Percentiles rank a stretch among this genome's conserved stretches.
phyloP scores from a whole-genome alignment of 2,797 vertebrate species.

The Enteromius unitaeniatus region DNA sequence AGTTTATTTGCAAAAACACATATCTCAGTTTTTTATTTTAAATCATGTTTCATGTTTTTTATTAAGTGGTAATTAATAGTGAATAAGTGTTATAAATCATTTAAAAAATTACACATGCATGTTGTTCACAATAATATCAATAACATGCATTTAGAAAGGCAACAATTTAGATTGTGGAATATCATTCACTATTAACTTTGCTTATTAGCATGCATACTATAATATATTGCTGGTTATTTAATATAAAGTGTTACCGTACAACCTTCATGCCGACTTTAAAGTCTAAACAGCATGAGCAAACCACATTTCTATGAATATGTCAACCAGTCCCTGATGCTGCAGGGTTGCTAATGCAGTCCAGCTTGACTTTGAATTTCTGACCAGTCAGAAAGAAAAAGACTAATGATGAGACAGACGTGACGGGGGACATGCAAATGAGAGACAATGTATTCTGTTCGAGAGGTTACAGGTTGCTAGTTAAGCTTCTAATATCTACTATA shows the following conservation, averaged over 20 bases:
- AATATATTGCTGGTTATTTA: not conserved
- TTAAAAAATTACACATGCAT: not conserved
- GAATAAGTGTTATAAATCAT: not conserved
- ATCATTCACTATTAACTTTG: not conserved
- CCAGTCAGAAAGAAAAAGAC: constrained; percentile 8
- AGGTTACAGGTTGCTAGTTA: not conserved
- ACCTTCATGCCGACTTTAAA: not conserved
- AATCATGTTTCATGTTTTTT: too few relatives aligned
- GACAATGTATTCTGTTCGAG: not conserved
- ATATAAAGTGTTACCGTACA: not conserved
- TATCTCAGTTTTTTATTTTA: too few relatives aligned
- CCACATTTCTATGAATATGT: not conserved
- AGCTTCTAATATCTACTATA: not conserved
- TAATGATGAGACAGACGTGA: constrained; percentile 13
- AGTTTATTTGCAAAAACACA: too few relatives aligned
- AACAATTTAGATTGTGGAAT: not conserved
- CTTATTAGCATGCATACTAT: not conserved
- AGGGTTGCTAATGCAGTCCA: not conserved
- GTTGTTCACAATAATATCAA: not conserved
- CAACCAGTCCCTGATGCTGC: not conserved
- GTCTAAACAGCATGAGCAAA: not conserved
- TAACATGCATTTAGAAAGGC: not conserved
- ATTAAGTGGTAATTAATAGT: too few relatives aligned
- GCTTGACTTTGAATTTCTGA: constrained; percentile 26
- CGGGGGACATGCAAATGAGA: not conserved